Evolutionary conservation across 1,140 invertebrate species (phyloP).

Genomic region (Asbolus verrucosus): DNA sequence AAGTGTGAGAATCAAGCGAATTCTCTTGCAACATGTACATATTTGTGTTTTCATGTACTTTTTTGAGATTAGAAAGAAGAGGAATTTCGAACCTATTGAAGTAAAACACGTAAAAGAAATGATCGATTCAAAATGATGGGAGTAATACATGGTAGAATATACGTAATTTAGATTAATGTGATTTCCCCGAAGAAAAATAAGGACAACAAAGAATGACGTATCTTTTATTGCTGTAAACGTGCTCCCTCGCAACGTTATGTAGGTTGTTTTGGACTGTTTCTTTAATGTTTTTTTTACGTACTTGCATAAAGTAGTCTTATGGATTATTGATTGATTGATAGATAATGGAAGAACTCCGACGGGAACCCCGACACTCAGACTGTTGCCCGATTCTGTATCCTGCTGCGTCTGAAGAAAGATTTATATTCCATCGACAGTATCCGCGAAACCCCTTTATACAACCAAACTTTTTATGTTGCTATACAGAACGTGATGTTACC

Average conservation of each 20-base stretch:
- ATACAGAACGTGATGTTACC: slow-evolving; percentile 13
- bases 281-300: slow-evolving; percentile 17
- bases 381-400: slow-evolving; percentile 30
- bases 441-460: slow-evolving; percentile 30
- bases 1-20: too few species aligned
- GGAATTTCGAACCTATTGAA: too few species aligned
- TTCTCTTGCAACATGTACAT: too few species aligned
- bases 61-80: too few species aligned
- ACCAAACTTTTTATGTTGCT: slow-evolving; percentile 18
- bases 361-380: slow-evolving; percentile 29
- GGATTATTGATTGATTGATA: slow-evolving; percentile 33
- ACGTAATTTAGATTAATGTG: too few species aligned
- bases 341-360: slow-evolving; percentile 9
- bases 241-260: neutral
- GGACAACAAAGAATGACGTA: neutral
- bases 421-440: slow-evolving; percentile 19
- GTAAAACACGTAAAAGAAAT: too few species aligned
- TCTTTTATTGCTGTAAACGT: neutral
- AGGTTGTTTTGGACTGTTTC: too few species aligned
- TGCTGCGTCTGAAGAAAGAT: slow-evolving; percentile 11
- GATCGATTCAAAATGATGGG: too few species aligned
- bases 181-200: too few species aligned
- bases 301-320: neutral
- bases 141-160: too few species aligned
- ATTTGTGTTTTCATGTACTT: too few species aligned